Evolutionary conservation across 2,888 invertebrate genomes (phyloP).

Genomic region (Erannis defoliaria): DNA sequence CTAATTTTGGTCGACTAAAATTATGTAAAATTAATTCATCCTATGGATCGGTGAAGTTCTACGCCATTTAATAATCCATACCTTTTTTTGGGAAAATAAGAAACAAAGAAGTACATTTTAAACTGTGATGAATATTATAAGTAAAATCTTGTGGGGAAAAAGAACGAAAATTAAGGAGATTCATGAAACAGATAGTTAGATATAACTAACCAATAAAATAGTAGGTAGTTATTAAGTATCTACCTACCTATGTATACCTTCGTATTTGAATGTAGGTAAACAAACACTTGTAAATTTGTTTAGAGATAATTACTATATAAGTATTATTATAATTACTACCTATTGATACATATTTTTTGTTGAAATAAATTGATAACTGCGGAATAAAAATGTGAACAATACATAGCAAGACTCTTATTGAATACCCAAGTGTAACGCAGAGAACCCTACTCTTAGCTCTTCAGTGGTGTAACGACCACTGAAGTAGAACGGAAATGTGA

Average conservation of each 20-base stretch:
- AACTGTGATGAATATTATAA: slow-evolving; percentile 83
- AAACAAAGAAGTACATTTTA: slow-evolving; percentile 81
- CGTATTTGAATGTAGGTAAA: slow-evolving; percentile 65
- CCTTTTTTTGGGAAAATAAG: slow-evolving; percentile 50
- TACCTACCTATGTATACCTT: slow-evolving; percentile 61
- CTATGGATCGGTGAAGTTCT: slow-evolving; percentile 41
- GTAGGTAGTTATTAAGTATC: neutral
- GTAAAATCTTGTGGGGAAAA: slow-evolving; percentile 68
- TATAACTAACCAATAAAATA: slow-evolving; percentile 64
- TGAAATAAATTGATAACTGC: slow-evolving; percentile 61
- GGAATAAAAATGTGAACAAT: slow-evolving; percentile 79
- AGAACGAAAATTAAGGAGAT: slow-evolving; percentile 61
- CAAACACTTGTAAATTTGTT: slow-evolving; percentile 74
- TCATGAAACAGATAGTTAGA: slow-evolving; percentile 48
- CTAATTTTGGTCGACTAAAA: slow-evolving; percentile 59
- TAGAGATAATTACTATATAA: slow-evolving; percentile 79
- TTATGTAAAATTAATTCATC: slow-evolving; percentile 37
- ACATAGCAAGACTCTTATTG: neutral
- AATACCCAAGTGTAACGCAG: neutral
- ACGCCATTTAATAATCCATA: slow-evolving; percentile 37
- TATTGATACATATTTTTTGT: slow-evolving; percentile 81
- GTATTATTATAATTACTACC: slow-evolving; percentile 76
- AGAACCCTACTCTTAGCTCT: too few relatives aligned
- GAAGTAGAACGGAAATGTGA: too few relatives aligned
- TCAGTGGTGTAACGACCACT: too few relatives aligned